phyloP scores from a whole-genome alignment of 2,888 invertebrate genomes.

The Drosophila diplacantha region DNA sequence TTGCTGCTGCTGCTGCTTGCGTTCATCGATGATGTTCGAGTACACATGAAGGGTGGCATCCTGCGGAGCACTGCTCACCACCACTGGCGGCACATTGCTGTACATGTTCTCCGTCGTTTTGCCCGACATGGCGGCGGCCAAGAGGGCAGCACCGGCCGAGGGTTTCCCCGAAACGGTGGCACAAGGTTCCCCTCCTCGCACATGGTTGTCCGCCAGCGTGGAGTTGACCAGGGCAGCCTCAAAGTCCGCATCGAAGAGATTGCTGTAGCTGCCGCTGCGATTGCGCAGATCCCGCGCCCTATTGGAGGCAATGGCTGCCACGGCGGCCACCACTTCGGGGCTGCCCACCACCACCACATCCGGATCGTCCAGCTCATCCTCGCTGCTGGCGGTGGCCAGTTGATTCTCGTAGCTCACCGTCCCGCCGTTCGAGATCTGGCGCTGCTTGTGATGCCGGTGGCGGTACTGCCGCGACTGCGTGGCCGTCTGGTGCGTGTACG shows the following conservation, averaged over 20 bases:
- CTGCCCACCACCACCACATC: conserved; percentile 73
- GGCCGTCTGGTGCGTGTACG: conserved; percentile 59
- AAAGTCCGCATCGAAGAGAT: conserved; percentile 76
- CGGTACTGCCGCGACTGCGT: conserved; percentile 66
- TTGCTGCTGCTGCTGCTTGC: conserved; percentile 57
- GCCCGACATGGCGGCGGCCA: conserved; percentile 66
- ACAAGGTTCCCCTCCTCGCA: not conserved
- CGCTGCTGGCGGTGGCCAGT: conserved; percentile 56
- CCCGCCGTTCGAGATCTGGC: conserved; percentile 51
- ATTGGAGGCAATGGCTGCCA: conserved; percentile 74
- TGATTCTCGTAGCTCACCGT: conserved; percentile 56
- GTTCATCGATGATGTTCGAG: conserved; percentile 77
- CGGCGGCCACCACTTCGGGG: conserved; percentile 76
- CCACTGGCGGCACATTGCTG: conserved; percentile 75
- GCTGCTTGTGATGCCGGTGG: conserved; percentile 73
- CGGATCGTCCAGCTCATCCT: conserved; percentile 66
- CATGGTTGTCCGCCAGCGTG: not conserved
- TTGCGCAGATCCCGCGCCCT: conserved; percentile 74
- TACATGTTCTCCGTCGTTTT: conserved; percentile 77
- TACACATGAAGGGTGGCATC: conserved; percentile 76
- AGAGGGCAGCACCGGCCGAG: conserved; percentile 60
- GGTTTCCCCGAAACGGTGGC: conserved; percentile 32
- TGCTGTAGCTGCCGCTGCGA: conserved; percentile 77
- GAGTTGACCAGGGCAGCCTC: conserved; percentile 55
- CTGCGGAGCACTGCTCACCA: conserved; percentile 47